Percentiles rank a stretch among this genome's conserved stretches.
These are phyloP conservation scores for Girardinus metallicus DNA, from an alignment of 2,797 vertebrate species.

Conservation along the genomic window DNA sequence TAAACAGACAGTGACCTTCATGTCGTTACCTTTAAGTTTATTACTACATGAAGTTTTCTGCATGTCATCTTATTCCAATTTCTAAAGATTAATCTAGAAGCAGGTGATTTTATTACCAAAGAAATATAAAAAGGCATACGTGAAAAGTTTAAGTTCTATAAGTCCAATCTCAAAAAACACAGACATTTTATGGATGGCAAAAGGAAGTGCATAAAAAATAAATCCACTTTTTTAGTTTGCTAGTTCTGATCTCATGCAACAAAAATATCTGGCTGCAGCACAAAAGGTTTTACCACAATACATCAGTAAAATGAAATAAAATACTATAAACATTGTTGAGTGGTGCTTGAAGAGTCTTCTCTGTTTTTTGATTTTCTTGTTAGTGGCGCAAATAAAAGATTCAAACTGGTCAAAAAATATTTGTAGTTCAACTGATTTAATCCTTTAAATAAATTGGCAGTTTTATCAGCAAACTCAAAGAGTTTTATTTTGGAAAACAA, in stretches of 20 bases:
- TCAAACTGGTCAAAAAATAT: not conserved
- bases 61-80: not conserved
- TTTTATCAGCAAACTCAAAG: not conserved
- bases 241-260: not conserved
- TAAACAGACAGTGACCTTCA: conserved; percentile 38
- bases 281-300: not conserved
- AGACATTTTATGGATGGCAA: not conserved
- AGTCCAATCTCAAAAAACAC: not conserved
- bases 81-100: not conserved
- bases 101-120: not conserved
- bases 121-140: not conserved
- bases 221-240: not conserved
- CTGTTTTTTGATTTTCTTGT: not conserved
- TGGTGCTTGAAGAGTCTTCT: not conserved
- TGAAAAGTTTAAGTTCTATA: not conserved
- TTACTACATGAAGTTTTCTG: conserved; percentile 21
- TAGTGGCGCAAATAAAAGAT: not conserved
- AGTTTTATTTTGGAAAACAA: not conserved
- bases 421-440: not conserved
- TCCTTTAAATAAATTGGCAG: not conserved
- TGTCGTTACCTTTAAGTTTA: not conserved
- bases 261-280: not conserved
- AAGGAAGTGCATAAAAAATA: not conserved
- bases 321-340: not conserved
- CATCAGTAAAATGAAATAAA: not conserved